These are phyloP conservation scores for Eulemur rufifrons DNA, from an alignment of 2,113 vertebrate genomes.

Conservation along the genomic window DNA sequence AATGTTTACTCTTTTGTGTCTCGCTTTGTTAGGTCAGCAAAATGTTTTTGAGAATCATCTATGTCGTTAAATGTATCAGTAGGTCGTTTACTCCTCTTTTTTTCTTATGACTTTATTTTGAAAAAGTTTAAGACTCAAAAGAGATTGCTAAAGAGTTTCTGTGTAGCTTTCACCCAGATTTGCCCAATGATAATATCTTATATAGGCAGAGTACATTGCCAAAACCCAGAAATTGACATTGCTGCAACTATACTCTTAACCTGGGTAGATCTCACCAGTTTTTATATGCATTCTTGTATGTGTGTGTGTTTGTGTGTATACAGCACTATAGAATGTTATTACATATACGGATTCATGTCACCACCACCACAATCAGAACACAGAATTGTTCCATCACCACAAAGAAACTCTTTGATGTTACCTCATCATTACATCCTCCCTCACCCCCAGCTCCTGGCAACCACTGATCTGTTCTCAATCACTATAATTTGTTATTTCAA, in stretches of 20 bases:
- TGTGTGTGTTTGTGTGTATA: neutral
- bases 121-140: neutral
- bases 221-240: neutral
- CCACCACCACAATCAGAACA: neutral
- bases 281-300: neutral
- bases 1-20: neutral
- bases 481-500: neutral
- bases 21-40: neutral
- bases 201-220: neutral
- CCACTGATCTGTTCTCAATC: neutral
- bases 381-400: neutral
- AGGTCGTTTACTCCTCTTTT: neutral
- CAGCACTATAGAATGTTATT: neutral
- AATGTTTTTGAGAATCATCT: neutral
- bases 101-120: neutral
- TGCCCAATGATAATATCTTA: neutral
- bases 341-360: neutral
- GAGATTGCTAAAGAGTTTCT: neutral
- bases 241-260: neutral
- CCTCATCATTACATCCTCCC: neutral
- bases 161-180: neutral
- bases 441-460: neutral
- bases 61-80: neutral
- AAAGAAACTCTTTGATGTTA: neutral
- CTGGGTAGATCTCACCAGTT: neutral